Evolutionary conservation across 64 coral and sea anemone species (phyloP).

Genomic region (Porites lutea): DNA sequence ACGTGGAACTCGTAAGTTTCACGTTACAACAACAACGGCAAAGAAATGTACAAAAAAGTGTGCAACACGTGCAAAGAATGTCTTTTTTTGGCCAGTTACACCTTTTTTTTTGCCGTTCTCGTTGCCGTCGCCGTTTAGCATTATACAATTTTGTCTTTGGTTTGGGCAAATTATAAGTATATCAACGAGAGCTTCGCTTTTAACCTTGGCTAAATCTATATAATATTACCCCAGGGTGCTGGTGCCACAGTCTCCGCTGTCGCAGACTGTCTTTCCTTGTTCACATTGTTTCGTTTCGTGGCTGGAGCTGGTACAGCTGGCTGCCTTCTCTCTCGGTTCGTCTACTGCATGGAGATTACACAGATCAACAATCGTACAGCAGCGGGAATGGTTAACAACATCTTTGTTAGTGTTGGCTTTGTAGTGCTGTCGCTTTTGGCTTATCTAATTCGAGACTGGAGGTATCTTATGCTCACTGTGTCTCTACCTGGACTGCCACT

Average conservation of each 20-base stretch:
- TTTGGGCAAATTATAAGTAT: too few relatives aligned
- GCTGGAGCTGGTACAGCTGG: slow-evolving; percentile 47
- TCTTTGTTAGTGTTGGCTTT: slow-evolving; percentile 50
- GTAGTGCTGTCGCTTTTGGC: slow-evolving; percentile 33
- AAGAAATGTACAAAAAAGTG: too few relatives aligned
- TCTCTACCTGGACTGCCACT: slow-evolving; percentile 10
- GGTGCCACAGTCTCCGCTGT: slow-evolving; percentile 50
- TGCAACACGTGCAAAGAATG: too few relatives aligned
- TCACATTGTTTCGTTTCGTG: slow-evolving; percentile 61
- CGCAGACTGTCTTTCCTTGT: slow-evolving; percentile 39
- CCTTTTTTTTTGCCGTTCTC: too few relatives aligned
- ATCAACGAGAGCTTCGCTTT: too few relatives aligned
- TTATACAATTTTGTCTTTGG: too few relatives aligned
- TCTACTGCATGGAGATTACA: slow-evolving; percentile 65
- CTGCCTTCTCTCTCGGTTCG: slow-evolving; percentile 53
- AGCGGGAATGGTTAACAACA: slow-evolving; percentile 43
- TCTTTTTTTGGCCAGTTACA: too few relatives aligned
- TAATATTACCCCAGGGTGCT: too few relatives aligned
- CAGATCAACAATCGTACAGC: slow-evolving; percentile 29
- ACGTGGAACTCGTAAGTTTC: too few relatives aligned
- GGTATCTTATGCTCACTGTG: slow-evolving; percentile 39
- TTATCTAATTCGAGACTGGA: slow-evolving; percentile 51
- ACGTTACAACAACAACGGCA: too few relatives aligned
- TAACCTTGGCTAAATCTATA: too few relatives aligned
- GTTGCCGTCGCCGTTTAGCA: too few relatives aligned